Base-by-base conservation (phyloP, 2,797 vertebrate genomes). In the Amblyopsis hoosieri region DNA sequence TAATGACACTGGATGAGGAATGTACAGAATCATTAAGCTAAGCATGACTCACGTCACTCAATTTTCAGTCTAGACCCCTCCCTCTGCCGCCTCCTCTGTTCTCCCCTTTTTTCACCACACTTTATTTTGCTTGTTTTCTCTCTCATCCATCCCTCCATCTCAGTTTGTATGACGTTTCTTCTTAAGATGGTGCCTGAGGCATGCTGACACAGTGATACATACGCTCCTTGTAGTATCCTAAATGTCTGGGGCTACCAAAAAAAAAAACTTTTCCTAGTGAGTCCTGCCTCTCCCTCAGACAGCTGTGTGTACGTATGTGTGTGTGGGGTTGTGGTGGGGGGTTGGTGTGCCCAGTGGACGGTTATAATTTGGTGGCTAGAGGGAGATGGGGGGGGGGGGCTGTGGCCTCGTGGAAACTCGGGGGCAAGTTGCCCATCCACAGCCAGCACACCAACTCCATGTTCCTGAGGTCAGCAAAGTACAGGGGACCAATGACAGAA, bases 221-320 rank as follows among this genome's bases (percentile, higher is more conserved):
- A 0, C 64, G 55, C 64, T 57, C 17, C 33, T 67, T 19, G 53
- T 64, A 45, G 68, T 71, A 70, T 75, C 49, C 67, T 60, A 51
- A 48, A 75, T 83, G 72, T 79, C 80, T 78, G 54, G 63, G 67
- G 74, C 69, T 77, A 67, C 74, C 81, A 71, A 63, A 75, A 63
- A 60, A 71, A 63, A 75, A 63, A 60, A 60, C 73, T 85, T 74
- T 71, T 72, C 67, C 67, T 75, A 72, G 80, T 67, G 67, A 80
- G 62, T 62, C 63, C 75, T 45, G 23, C 78, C 80, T 81, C 77
- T 74, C 74, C 68, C 82, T 76, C 76, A 72, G 74, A 82, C 86
- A 88, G 86, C 86, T 91, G 89, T 83, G 77, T 83, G 82, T 79
- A 71, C 53, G 65, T 78, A 81, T 53, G 72, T 75, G 71, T 13